Percentiles rank a stretch among this genome's conserved stretches.
These are phyloP conservation scores for Zonotrichia leucophrys DNA, from an alignment of 2,113 vertebrate genomes.

Conservation along the genomic window DNA sequence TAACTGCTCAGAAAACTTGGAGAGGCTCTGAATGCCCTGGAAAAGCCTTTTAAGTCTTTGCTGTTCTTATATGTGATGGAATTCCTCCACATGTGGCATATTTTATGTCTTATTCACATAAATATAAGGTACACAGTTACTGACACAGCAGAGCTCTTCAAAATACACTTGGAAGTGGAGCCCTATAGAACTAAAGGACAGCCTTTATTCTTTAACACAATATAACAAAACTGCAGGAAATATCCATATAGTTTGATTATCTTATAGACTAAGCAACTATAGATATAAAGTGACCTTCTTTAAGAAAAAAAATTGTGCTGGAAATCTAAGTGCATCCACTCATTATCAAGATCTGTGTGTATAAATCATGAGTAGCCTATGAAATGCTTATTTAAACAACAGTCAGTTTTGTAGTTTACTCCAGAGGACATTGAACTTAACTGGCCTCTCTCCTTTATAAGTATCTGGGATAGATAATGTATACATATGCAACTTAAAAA, in stretches of 20 bases:
- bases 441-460: background rate
- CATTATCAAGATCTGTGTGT: background rate
- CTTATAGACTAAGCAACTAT: background rate
- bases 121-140: background rate
- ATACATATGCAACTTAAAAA: background rate
- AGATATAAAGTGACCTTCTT: background rate
- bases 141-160: background rate
- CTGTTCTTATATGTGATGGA: background rate
- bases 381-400: background rate
- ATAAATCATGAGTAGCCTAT: background rate
- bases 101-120: background rate
- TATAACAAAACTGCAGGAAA: background rate
- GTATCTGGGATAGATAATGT: background rate
- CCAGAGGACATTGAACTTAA: background rate
- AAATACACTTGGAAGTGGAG: background rate
- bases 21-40: background rate
- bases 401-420: background rate
- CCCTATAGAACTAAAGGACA: background rate
- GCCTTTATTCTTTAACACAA: background rate
- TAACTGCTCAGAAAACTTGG: background rate
- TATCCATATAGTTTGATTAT: background rate
- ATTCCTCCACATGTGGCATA: background rate
- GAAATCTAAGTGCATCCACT: background rate
- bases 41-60: background rate
- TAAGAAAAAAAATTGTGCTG: background rate